These are phyloP conservation scores for Masticophis lateralis DNA, from an alignment of 2,797 vertebrate species.

Conservation along the genomic window DNA sequence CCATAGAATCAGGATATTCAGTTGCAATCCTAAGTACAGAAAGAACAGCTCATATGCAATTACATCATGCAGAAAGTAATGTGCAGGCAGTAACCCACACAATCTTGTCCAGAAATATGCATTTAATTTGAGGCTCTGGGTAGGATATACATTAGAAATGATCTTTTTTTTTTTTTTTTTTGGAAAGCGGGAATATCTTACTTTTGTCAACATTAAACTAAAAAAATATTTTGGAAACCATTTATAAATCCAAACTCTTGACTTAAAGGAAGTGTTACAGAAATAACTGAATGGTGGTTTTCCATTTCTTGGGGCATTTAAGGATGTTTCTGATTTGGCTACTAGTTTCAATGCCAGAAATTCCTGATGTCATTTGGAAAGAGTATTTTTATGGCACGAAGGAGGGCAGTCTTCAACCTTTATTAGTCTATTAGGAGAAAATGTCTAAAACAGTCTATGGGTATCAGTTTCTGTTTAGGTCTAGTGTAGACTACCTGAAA, in stretches of 20 bases:
- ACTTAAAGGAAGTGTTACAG: background rate
- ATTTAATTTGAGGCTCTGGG: background rate
- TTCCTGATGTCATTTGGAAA: background rate
- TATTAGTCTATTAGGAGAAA: background rate
- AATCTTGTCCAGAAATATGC: background rate
- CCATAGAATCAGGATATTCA: conserved; percentile 3
- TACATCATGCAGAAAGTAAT: background rate
- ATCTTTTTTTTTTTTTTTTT: background rate
- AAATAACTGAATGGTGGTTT: background rate
- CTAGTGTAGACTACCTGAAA: background rate
- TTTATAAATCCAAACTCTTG: background rate
- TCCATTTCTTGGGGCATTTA: background rate
- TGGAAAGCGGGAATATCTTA: background rate
- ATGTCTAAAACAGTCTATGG: background rate
- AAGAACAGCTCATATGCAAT: background rate
- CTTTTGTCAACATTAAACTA: background rate
- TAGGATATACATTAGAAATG: background rate
- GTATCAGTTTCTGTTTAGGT: background rate
- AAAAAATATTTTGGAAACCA: background rate
- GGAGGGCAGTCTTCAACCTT: background rate
- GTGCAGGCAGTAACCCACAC: background rate
- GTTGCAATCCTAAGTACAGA: conserved; percentile 18
- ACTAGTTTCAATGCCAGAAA: background rate
- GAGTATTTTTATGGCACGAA: background rate
- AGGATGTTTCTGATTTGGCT: background rate